Evolutionary conservation across 2,113 vertebrate genomes (phyloP), one percentile per base, ranked within the genome.

Genomic region (Grallaria varia): DNA sequence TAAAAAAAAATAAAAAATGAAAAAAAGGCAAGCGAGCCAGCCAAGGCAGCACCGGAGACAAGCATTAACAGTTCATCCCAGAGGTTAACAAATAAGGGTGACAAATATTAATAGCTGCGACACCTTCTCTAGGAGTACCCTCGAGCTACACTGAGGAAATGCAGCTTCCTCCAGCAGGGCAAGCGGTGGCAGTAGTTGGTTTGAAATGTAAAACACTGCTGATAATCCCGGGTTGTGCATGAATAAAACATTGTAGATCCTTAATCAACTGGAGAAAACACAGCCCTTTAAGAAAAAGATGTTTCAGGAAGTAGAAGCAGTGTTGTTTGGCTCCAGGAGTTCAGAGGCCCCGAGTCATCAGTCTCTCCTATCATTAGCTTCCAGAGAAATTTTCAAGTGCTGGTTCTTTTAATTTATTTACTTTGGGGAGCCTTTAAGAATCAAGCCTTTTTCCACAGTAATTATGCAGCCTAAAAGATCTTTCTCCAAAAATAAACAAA

Each of bases 121-220:
- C 63, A 96, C 95, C 93, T 93, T 94, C 90, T 77, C 84, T 55
- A 87, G 83, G 79, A 94, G 89, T 64, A 84, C 83, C 95, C 80
- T 47, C 64, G 25, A 89, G 90, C 79, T 81, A 72, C 47, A 6
- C 81, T 35, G 55, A 94, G 79, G 80, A 93, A 95, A 78, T 14
- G 13, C 64, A 74, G 85, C 73, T 90, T 95, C 87, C 90, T 83
- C 0, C 0, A 88, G 68, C 79, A 66, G 37, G 49, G 64, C 39
- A 94, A 86, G 82, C 72, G 60, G 89, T 92, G 88, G 92, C 73
- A 82, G 25, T 84, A 35, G 49, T 30, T 81, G 68, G 92, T 90
- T 93, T 95, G 85, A 96, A 94, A 92, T 84, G 88, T 94, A 93
- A 92, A 95, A 82, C 66, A 64, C 73, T 89, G 80, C 92, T 94